Evolutionary conservation across 30 jellyfish, hydroid and myxozoan species (phyloP).

Genomic region (Mastigias papua): DNA sequence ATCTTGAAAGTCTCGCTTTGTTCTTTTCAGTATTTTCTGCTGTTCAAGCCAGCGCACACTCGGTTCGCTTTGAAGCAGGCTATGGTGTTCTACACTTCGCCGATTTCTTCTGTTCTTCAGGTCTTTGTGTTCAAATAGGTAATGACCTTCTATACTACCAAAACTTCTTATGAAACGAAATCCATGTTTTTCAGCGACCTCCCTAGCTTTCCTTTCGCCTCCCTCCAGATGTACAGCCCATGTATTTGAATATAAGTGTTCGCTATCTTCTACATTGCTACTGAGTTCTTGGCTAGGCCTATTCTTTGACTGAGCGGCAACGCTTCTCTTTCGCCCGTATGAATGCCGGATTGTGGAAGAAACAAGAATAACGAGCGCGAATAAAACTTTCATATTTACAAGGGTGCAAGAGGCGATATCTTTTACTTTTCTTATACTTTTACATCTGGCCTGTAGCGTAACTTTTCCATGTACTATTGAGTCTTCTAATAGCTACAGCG

Average conservation of each 20-base stretch:
- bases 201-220: conserved; percentile 81
- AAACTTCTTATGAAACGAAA: conserved; percentile 76
- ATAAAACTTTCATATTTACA: conserved; percentile 25
- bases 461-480: background rate
- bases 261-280: conserved; percentile 10
- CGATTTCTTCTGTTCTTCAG: conserved; percentile 70
- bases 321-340: conserved; percentile 16
- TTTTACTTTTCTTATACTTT: background rate
- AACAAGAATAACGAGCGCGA: conserved; percentile 15
- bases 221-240: conserved; percentile 91
- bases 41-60: conserved; percentile 88
- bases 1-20: conserved; percentile 73
- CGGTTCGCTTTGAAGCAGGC: conserved; percentile 62
- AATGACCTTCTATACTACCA: conserved; percentile 77
- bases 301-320: conserved; percentile 22
- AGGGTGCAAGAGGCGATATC: background rate
- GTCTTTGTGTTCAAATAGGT: conserved; percentile 69
- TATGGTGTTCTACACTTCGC: conserved; percentile 85
- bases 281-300: conserved; percentile 57
- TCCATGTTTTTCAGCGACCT: conserved; percentile 81
- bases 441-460: background rate
- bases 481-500: background rate
- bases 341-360: conserved; percentile 29
- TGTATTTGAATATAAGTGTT: conserved; percentile 79
- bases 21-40: conserved; percentile 79